Base-by-base conservation (phyloP, 2,113 vertebrate genomes). In the Xenus cinereus region DNA sequence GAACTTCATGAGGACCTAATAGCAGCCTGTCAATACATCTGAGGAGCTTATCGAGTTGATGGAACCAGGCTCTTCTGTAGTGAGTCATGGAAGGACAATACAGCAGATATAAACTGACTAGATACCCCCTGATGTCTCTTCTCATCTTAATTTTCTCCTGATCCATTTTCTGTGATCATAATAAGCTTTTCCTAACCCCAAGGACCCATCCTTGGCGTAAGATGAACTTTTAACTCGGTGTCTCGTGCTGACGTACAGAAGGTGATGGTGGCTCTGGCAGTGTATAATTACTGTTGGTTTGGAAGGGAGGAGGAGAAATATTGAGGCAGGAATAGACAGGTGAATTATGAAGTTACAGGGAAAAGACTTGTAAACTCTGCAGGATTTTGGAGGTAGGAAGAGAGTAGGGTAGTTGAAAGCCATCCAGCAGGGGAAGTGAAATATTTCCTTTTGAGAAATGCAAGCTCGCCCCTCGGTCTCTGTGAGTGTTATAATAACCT, bases 271-370 rank as follows among this genome's bases (percentile, higher is more conserved):
- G 8, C 45, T 84, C 22, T 92, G 35, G 28, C 13, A 27, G 17
- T 6, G 12, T 43, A 7, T 7, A 50, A 8, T n/a, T 79, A 50
- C 23, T 56, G 32, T 59, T 50, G 35, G 23, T 50, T 84, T 90
- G 33, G 75, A 71, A 63, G 6, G 39, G 37, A 71, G 73, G 43
- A 48, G 54, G 26, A 83, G 28, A 50, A 89, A 53, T 67, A 41
- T 20, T 0, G 0, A 45, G 26, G 9, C 13, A 68, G 41, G n/a
- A 73, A 46, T 0, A 1, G 62, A 90, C 28, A 12, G 5, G 23
- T 24, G 28, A 72, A n/a, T 39, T 64, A 56, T 2, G 16, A 50
- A 64, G 7, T 68, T 73, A 68, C 0, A 1, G 16, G 9, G 22
- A 63, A 72, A 72, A 64, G 24, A 37, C 7, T 35, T 59, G 32